Evolutionary conservation across 2,797 vertebrate genomes (phyloP), one percentile per base, ranked within the genome.

Genomic region (Siniperca obscura): DNA sequence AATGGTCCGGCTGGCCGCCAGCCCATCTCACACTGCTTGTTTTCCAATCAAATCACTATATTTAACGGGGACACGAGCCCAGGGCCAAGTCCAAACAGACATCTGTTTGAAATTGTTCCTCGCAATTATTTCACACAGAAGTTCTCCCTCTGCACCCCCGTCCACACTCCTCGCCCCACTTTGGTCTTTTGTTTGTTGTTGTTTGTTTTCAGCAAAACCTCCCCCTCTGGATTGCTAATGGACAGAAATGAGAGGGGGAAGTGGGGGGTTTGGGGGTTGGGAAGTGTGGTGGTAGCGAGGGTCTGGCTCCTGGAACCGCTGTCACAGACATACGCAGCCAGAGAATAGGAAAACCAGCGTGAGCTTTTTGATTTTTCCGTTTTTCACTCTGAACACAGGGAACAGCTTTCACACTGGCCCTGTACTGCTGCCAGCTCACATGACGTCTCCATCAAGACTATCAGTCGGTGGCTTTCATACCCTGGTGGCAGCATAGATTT

Each of bases 31-130:
- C 85, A 85, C 89, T 83, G 93, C 92, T 94, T 94, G 91, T 93
- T 95, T 95, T 93, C 93, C 91, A 94, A 94, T 93, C 89, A 94
- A 95, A 95, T 94, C 82, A 93, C 95, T 95, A 93, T 95, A 94
- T 95, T 95, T 96, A 95, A 93, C 88, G 57, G 86, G 84, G 87
- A 91, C 90, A 91, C 86, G 86, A 93, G 92, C 85, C 78, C 82
- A 91, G 86, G 86, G 91, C 91, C 91, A 93, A 93, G 89, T 93
- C 92, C 87, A 91, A 92, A 93, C 83, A 80, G 86, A 92, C 94
- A 94, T 95, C 93, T 95, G 94, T 90, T 94, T 92, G 90, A 93
- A 95, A 95, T 93, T 90, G 92, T 87, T 87, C 83, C 91, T 91
- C 81, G 85, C 88, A 95, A 94, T 94, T 94, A 92, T 94, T 92